Evolutionary conservation across 2,797 vertebrate species (phyloP).

Genomic region (Urosaurus nigricauda): DNA sequence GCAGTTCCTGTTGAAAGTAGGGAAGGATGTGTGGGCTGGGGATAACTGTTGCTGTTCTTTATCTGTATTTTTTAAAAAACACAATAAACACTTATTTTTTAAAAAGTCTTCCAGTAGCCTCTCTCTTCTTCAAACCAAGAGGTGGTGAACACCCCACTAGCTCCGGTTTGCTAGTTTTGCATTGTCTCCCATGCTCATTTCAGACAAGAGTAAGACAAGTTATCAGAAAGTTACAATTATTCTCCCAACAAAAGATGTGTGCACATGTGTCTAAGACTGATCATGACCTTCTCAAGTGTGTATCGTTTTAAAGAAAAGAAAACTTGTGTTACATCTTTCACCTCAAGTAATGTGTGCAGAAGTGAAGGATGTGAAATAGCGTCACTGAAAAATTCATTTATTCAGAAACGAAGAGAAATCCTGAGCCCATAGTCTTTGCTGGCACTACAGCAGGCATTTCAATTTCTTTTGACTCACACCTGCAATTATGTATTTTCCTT

Average conservation of each 20-base stretch:
- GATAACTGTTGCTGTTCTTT: no score
- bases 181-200: slow-evolving; percentile 7
- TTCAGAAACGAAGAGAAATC: slow-evolving; percentile 18
- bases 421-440: slow-evolving; percentile 21
- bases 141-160: neutral
- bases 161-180: neutral
- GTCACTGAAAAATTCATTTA: slow-evolving; percentile 45
- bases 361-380: slow-evolving; percentile 57
- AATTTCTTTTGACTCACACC: slow-evolving; percentile 33
- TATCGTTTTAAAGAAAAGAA: slow-evolving; percentile 34
- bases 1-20: no score
- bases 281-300: slow-evolving; percentile 25
- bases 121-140: neutral
- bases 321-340: slow-evolving; percentile 23
- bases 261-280: slow-evolving; percentile 29
- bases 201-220: neutral
- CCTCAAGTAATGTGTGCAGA: neutral
- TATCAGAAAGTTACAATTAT: slow-evolving; percentile 14
- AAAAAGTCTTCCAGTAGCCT: neutral
- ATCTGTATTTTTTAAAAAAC: no score
- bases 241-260: slow-evolving; percentile 25
- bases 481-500: slow-evolving; percentile 30
- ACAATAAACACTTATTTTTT: no score
- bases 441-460: neutral
- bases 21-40: no score